phyloP scores from a whole-genome alignment of 2,113 vertebrate genomes.

The Haplochromis burtoni region DNA sequence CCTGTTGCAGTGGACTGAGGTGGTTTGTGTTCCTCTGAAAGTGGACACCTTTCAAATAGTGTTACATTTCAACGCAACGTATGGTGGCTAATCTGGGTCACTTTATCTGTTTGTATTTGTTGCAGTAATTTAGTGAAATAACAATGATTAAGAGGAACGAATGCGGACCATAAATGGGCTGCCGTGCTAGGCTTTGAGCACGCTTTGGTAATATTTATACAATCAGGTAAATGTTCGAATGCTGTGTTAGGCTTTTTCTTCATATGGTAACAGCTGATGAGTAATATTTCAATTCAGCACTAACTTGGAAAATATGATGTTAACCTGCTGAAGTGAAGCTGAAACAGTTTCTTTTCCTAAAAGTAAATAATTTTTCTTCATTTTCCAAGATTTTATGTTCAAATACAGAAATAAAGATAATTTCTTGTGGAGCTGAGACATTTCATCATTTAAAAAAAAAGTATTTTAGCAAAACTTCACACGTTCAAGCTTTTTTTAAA shows the following conservation, averaged over 20 bases:
- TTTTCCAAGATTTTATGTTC: background rate
- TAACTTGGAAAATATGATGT: background rate
- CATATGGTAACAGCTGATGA: background rate
- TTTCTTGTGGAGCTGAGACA: background rate
- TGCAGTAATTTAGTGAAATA: conserved; percentile 37
- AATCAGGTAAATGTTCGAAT: background rate
- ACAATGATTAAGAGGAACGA: background rate
- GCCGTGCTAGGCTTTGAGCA: background rate
- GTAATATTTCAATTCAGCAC: background rate
- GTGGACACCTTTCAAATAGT: conserved; percentile 66
- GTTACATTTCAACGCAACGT: conserved; percentile 59
- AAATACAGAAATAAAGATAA: background rate
- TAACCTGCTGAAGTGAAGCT: background rate
- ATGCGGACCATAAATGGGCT: background rate
- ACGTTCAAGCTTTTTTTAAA: background rate
- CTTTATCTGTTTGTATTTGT: conserved; percentile 61
- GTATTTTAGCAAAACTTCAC: background rate
- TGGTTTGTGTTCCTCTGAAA: conserved; percentile 67
- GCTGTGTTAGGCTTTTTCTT: background rate
- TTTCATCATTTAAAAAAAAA: background rate
- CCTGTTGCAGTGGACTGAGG: conserved; percentile 56
- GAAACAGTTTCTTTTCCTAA: background rate
- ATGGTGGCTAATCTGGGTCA: conserved; percentile 58
- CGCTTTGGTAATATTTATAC: background rate
- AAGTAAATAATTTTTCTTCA: background rate